A percentile compares a stretch with the other conserved stretches of the same genome.
phyloP scores from a whole-genome alignment of 2,888 invertebrate genomes.

The Sinopyrophorus schimmeli region DNA sequence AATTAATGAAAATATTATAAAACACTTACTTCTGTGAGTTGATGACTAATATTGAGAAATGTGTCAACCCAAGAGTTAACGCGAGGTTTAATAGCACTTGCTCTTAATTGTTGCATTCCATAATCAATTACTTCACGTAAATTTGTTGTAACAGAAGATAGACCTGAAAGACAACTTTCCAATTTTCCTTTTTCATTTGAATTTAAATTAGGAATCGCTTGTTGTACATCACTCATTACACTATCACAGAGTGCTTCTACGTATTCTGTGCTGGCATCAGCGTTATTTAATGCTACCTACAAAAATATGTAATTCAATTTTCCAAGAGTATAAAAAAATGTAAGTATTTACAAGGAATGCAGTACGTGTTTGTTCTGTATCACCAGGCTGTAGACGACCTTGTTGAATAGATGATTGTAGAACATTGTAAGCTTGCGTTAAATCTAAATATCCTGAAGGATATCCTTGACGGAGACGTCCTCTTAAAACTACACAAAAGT shows the following conservation, averaged over 20 bases:
- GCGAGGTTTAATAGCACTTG: conserved; percentile 81
- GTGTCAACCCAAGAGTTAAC: conserved; percentile 83
- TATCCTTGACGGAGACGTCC: conserved; percentile 77
- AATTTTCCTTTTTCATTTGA: conserved; percentile 70
- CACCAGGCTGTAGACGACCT: conserved; percentile 76
- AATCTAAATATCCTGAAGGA: conserved; percentile 75
- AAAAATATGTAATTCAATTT: conserved; percentile 28
- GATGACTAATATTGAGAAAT: conserved; percentile 76
- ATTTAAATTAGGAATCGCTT: conserved; percentile 64
- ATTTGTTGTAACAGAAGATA: conserved; percentile 62
- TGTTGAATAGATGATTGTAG: conserved; percentile 79
- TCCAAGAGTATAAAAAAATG: not conserved
- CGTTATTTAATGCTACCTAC: conserved; percentile 85
- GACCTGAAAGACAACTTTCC: conserved; percentile 69
- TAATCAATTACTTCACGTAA: conserved; percentile 72
- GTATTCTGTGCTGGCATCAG: conserved; percentile 89
- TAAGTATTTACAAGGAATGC: conserved; percentile 69
- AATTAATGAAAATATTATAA: conserved; percentile 1
- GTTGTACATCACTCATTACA: conserved; percentile 71
- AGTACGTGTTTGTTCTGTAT: conserved; percentile 75
- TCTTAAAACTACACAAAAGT: conserved; percentile 74
- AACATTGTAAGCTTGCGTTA: conserved; percentile 82
- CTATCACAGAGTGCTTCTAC: conserved; percentile 82
- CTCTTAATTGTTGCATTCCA: conserved; percentile 77
- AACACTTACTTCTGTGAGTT: conserved; percentile 71